These are phyloP conservation scores for Sardina pilchardus DNA, from an alignment of 2,113 vertebrate genomes.

Conservation along the genomic window DNA sequence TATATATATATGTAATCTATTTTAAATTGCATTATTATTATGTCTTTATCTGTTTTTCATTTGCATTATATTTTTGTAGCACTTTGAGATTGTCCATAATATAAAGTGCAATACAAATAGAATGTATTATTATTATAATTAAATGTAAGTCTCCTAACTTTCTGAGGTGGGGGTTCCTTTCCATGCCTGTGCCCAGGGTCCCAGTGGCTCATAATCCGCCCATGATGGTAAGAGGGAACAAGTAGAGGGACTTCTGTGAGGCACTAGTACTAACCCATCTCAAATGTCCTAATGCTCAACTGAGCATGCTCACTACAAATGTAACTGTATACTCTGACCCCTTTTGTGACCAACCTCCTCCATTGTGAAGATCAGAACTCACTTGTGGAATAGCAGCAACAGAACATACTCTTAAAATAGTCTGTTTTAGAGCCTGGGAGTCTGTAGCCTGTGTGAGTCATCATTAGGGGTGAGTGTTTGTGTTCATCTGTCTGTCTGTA, in stretches of 20 bases:
- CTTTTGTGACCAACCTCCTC: neutral
- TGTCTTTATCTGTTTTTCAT: too few species aligned
- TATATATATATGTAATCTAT: too few species aligned
- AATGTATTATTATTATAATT: too few species aligned
- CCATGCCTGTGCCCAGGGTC: too few species aligned
- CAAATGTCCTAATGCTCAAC: constrained; percentile 58
- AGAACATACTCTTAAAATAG: neutral
- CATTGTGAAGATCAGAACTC: neutral
- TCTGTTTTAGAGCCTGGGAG: neutral
- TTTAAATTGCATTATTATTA: too few species aligned
- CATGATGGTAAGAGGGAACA: too few species aligned
- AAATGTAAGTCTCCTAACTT: too few species aligned
- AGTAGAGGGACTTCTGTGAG: neutral
- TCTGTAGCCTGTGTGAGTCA: neutral
- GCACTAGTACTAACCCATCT: constrained; percentile 51
- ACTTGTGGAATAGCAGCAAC: neutral
- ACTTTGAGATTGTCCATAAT: too few species aligned
- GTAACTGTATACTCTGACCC: constrained; percentile 49
- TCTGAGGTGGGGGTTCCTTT: too few species aligned
- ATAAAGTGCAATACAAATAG: too few species aligned
- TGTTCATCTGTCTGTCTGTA: neutral
- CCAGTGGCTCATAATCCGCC: too few species aligned
- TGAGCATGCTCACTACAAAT: constrained; percentile 60
- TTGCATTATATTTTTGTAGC: too few species aligned
- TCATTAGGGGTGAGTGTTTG: neutral